Percentiles rank a stretch among this genome's conserved stretches.
Evolutionary conservation across 2,797 vertebrate species (phyloP).

Genomic region (Heterohyrax brucei): DNA sequence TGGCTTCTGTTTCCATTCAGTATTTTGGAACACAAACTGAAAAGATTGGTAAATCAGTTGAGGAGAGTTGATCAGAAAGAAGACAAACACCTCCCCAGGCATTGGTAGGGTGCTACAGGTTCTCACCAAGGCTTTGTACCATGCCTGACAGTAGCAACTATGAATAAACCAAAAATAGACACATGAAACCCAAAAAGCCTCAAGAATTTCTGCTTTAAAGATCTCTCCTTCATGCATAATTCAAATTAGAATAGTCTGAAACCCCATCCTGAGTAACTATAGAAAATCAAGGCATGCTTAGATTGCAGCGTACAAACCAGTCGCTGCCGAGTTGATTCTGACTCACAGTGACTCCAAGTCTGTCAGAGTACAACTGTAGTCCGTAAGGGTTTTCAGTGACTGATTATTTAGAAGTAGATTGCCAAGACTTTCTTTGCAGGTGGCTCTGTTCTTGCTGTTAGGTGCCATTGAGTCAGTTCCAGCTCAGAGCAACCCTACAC

Average conservation of each 20-base stretch:
- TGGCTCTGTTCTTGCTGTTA: background rate
- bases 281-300: background rate
- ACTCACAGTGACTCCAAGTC: too few species aligned
- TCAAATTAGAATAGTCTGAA: background rate
- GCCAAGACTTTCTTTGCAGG: background rate
- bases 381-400: background rate
- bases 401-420: background rate
- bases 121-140: background rate
- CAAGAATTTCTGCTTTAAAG: background rate
- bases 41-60: background rate
- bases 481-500: too few species aligned
- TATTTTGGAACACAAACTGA: conserved; percentile 59
- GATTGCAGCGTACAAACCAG: background rate
- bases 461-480: too few species aligned
- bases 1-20: conserved; percentile 27
- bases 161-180: background rate
- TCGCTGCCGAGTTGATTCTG: too few species aligned
- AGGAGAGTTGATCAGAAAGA: background rate
- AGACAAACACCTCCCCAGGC: background rate
- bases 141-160: background rate
- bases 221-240: background rate
- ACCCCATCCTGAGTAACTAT: background rate
- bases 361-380: background rate
- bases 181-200: background rate
- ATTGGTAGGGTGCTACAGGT: background rate